Percentiles rank a stretch among this genome's conserved stretches.
Evolutionary conservation across 1,140 invertebrate genomes (phyloP).

Genomic region (Saccostrea glomerata): DNA sequence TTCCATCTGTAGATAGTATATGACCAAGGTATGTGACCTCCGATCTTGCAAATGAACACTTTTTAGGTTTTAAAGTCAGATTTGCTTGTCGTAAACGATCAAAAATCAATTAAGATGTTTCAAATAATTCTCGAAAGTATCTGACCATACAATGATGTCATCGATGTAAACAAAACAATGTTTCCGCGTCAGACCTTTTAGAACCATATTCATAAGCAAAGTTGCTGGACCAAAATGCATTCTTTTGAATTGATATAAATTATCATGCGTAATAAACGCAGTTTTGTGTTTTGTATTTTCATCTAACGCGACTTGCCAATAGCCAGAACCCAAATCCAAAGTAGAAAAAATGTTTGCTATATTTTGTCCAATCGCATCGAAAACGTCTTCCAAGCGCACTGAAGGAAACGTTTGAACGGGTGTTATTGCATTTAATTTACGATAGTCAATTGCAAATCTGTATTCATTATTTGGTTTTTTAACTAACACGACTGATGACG

Average conservation of each 20-base stretch:
- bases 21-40: slow-evolving; percentile 60
- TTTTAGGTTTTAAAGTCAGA: slow-evolving; percentile 48
- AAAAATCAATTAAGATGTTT: slow-evolving; percentile 60
- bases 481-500: too few species aligned
- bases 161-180: slow-evolving; percentile 56
- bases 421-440: too few species aligned
- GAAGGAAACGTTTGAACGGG: too few species aligned
- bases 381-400: too few species aligned
- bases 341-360: not conserved
- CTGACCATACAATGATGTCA: slow-evolving; percentile 62
- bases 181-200: slow-evolving; percentile 60
- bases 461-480: too few species aligned
- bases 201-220: slow-evolving; percentile 66
- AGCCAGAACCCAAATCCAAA: slow-evolving; percentile 57
- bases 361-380: too few species aligned
- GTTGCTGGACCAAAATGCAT: slow-evolving; percentile 58
- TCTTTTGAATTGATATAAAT: slow-evolving; percentile 53
- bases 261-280: slow-evolving; percentile 48
- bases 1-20: slow-evolving; percentile 55
- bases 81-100: slow-evolving; percentile 23
- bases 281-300: slow-evolving; percentile 51
- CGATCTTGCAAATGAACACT: slow-evolving; percentile 49
- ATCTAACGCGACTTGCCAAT: slow-evolving; percentile 57
- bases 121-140: slow-evolving; percentile 78
- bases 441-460: too few species aligned